phyloP scores from a whole-genome alignment of 2,113 vertebrate species.

The Siniperca knerii region DNA sequence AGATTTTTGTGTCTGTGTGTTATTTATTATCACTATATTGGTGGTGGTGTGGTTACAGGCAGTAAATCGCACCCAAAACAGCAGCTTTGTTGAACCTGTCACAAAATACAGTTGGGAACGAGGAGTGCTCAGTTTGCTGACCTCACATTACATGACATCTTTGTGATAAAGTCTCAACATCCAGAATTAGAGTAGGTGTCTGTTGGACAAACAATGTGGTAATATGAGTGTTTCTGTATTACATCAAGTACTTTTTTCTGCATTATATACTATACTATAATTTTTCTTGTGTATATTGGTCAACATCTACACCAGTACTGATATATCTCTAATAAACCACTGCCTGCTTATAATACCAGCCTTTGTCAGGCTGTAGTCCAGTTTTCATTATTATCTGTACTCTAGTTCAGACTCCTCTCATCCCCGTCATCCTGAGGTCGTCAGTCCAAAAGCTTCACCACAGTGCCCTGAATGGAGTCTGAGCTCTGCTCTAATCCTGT shows the following conservation, averaged over 20 bases:
- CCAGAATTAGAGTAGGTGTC: not conserved
- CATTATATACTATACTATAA: not conserved
- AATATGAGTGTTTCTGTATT: not conserved
- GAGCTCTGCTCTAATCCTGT: slow-evolving; percentile 65
- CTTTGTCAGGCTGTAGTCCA: slow-evolving; percentile 13
- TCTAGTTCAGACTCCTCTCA: slow-evolving; percentile 35
- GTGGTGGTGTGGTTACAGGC: slow-evolving; percentile 3
- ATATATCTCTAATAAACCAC: not conserved
- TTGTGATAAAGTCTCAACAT: not conserved
- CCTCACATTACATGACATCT: not conserved
- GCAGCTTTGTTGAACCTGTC: not conserved
- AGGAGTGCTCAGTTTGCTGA: not conserved
- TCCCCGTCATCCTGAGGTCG: slow-evolving; percentile 28
- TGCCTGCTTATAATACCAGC: not conserved
- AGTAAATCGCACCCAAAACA: not conserved
- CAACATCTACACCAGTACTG: not conserved
- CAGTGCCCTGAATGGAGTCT: slow-evolving; percentile 49
- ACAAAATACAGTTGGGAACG: not conserved
- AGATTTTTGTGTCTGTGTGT: not conserved
- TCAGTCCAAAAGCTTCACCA: slow-evolving; percentile 34
- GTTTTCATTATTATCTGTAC: slow-evolving; percentile 26
- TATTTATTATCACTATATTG: not conserved
- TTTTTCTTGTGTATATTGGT: not conserved
- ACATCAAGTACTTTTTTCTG: not conserved
- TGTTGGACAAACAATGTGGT: slow-evolving; percentile 2